Evolutionary conservation across 2,888 invertebrate genomes (phyloP).

Genomic region (Agapostemon virescens): DNA sequence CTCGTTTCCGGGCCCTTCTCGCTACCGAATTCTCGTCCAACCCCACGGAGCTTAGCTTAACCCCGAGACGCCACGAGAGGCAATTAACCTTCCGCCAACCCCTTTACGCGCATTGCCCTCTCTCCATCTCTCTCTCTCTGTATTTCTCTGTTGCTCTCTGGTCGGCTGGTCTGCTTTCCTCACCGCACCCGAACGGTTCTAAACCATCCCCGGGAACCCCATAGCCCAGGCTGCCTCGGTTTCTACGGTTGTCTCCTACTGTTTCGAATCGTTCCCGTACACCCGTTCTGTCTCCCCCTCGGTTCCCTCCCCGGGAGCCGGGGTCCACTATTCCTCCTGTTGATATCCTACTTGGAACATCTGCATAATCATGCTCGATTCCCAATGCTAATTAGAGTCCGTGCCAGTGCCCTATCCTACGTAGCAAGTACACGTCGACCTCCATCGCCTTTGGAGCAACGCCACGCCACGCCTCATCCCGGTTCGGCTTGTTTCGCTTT

Average conservation of each 20-base stretch:
- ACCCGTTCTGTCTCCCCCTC: conserved; percentile 25
- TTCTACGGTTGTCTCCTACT: conserved; percentile 53
- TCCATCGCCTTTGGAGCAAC: conserved; percentile 69
- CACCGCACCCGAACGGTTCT: neutral
- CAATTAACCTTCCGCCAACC: conserved; percentile 78
- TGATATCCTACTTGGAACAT: conserved; percentile 74
- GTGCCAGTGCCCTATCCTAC: conserved; percentile 62
- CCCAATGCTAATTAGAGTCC: conserved; percentile 79
- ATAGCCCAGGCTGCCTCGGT: conserved; percentile 17
- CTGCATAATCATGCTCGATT: conserved; percentile 79
- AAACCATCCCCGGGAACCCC: neutral
- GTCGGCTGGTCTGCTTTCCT: too few relatives aligned
- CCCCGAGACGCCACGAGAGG: conserved; percentile 76
- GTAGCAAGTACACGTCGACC: conserved; percentile 75
- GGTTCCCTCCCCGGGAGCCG: conserved; percentile 13
- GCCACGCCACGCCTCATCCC: conserved; percentile 59
- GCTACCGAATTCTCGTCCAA: conserved; percentile 59
- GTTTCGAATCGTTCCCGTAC: conserved; percentile 47
- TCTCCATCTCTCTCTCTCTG: neutral
- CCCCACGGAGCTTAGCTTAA: conserved; percentile 72
- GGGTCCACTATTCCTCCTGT: conserved; percentile 63
- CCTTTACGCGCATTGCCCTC: conserved; percentile 64
- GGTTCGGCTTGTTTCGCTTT: conserved; percentile 53
- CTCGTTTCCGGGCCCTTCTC: conserved; percentile 50
- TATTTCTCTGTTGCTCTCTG: too few relatives aligned